Evolutionary conservation across 2,797 vertebrate genomes (phyloP), one percentile per base, ranked within the genome.

Genomic region (Sebastes hubbsi): DNA sequence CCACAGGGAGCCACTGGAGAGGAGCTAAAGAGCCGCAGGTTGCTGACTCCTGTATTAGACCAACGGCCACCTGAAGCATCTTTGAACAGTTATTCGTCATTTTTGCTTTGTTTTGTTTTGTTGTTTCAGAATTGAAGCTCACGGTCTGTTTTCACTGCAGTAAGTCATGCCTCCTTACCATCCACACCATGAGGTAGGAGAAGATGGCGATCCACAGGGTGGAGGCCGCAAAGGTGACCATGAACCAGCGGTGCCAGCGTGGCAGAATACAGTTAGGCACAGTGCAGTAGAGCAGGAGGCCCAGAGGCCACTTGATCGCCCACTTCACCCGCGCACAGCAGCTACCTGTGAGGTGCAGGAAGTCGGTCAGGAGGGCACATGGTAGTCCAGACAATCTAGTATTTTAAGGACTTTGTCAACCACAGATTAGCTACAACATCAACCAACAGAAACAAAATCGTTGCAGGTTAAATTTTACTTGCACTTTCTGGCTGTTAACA

Each of bases 131-230:
- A 42, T 49, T 20, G 9, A 38, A 52, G 4, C 3, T 60, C 8
- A n/a, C 0, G 3, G 22, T 5, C 32, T 18, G 8, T 69, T 59
- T 16, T 30, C 5, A 29, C 27, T 59, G 12, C 11, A 20, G 0
- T 63, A n/a, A 18, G 9, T 52, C 0, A 11, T 16, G 34, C 12
- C 8, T 72, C 14, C 95, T 95, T 93, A 96, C 96, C 96, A 96
- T 96, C 96, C 96, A 96, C 90, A 96, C 96, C 96, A 96, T 96
- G 93, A 96, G 87, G 92, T 96, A 96, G 92, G 96, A 96, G 92
- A 96, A 96, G 85, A 96, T 75, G 27, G 95, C 96, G 20, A 96
- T 96, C 96, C 96, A 96, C 83, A 96, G 82, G 2, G 96, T 96
- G 89, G 96, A 96, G 79, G 80, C 91, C 84, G 94, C 72, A 32